A percentile compares a stretch with the other conserved stretches of the same genome.
phyloP scores from a whole-genome alignment of 2,797 vertebrate species.

The Ctenopoma multispine region DNA sequence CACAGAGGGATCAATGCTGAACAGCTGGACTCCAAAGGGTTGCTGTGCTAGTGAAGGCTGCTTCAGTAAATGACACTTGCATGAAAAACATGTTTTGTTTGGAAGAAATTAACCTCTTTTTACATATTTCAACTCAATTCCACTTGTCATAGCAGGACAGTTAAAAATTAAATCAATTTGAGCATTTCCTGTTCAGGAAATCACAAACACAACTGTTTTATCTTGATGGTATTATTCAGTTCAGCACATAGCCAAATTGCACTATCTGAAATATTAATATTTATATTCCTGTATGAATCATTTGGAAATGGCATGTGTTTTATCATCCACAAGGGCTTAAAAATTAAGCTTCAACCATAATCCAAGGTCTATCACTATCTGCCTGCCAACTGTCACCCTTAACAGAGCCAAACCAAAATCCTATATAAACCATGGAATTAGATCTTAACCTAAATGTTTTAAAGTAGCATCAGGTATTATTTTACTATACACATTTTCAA shows the following conservation, averaged over 20 bases:
- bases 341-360: constrained; percentile 78
- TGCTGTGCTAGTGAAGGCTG: constrained; percentile 55
- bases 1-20: constrained; percentile 88
- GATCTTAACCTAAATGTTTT: constrained; percentile 69
- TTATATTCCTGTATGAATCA: constrained; percentile 50
- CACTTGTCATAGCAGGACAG: not conserved
- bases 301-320: constrained; percentile 79
- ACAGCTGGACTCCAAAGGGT: constrained; percentile 81
- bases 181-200: not conserved
- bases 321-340: constrained; percentile 76
- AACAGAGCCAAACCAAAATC: constrained; percentile 69
- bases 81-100: constrained; percentile 47
- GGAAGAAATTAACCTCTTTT: constrained; percentile 49
- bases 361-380: constrained; percentile 76
- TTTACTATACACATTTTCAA: constrained; percentile 20
- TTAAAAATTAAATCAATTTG: constrained; percentile 3
- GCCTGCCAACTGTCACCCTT: constrained; percentile 77
- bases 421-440: constrained; percentile 75
- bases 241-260: constrained; percentile 36
- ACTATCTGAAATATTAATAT: constrained; percentile 60
- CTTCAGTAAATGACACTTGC: constrained; percentile 50
- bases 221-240: constrained; percentile 30
- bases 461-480: constrained; percentile 40
- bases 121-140: constrained; percentile 23
- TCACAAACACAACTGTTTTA: constrained; percentile 11